Evolutionary conservation across 2,888 invertebrate species (phyloP), one percentile per base, ranked within the genome.

Genomic region (Monopis laevigella): DNA sequence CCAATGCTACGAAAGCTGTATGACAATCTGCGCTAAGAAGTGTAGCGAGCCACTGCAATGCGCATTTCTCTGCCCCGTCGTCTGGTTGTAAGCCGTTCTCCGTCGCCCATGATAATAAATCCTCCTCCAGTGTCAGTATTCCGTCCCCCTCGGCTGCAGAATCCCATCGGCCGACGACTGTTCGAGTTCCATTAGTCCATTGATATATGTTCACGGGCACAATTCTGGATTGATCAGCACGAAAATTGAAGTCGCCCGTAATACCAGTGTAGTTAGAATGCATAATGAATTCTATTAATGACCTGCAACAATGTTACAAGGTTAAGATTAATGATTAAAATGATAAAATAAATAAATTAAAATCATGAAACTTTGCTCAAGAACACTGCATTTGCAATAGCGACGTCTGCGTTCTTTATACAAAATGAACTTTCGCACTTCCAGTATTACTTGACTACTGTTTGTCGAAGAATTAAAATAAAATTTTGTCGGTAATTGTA

Each of bases 101-200:
- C 0, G 87, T 87, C 32, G 86, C 67, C 93, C 93, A 93, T 10
- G 47, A 85, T 67, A 38, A 71, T 17, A 81, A 74, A 1, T 86
- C 68, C 87, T 88, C 89, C 2, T 84, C 71, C 0, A 92, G 89
- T 18, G 88, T 65, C 52, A 93, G 91, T 89, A 89, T 90, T 1
- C 89, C 87, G 61, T 87, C 89, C 1, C 89, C 87, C 60, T 88
- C 89, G 5, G 88, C 88, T 48, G 89, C 60, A 27, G 62, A 13
- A 59, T 1, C 84, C 86, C 19, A 87, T 86, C 88, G 88, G 85
- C 59, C 87, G 70, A 59, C 86, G 67, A 55, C 81, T 80, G 58
- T 82, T 84, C 7, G 90, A 88, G 50, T 43, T 4, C 48, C 50
- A 43, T 54, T 47, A 58, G 88, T 87, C 58, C 92, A 92, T 84